Evolutionary conservation across 2,797 vertebrate genomes (phyloP).

Genomic region (Dermochelys coriacea): DNA sequence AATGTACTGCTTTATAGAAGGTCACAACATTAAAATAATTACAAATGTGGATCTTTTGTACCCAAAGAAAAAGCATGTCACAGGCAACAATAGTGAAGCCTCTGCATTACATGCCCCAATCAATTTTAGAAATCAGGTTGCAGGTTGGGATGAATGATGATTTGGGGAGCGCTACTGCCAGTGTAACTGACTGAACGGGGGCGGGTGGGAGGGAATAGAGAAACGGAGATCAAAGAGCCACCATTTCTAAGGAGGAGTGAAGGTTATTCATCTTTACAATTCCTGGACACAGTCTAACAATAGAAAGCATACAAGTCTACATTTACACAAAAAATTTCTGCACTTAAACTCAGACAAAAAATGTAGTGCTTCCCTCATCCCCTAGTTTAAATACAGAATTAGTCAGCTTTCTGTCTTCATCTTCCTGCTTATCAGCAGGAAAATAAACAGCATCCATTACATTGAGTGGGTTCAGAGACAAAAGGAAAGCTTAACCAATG

Average conservation of each 20-base stretch:
- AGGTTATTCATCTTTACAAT: background rate
- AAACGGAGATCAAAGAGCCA: background rate
- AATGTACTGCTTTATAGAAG: background rate
- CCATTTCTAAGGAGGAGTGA: background rate
- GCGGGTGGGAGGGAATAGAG: background rate
- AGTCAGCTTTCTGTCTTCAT: too few relatives aligned
- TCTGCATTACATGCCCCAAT: fast-evolving
- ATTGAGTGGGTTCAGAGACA: background rate
- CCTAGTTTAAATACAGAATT: too few relatives aligned
- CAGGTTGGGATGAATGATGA: background rate
- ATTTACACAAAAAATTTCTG: background rate
- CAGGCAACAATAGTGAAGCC: background rate
- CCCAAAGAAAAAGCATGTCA: background rate
- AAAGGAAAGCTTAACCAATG: background rate
- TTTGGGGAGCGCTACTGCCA: fast-evolving
- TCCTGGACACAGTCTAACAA: background rate
- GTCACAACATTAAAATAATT: background rate
- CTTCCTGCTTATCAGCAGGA: background rate
- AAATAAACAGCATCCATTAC: background rate
- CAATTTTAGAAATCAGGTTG: background rate
- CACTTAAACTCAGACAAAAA: background rate
- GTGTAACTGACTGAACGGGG: background rate
- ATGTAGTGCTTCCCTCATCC: background rate
- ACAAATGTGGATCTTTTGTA: background rate
- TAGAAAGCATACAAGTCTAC: background rate